Base-by-base conservation (phyloP, 2,888 invertebrate species). In the Papilio elwesi region DNA sequence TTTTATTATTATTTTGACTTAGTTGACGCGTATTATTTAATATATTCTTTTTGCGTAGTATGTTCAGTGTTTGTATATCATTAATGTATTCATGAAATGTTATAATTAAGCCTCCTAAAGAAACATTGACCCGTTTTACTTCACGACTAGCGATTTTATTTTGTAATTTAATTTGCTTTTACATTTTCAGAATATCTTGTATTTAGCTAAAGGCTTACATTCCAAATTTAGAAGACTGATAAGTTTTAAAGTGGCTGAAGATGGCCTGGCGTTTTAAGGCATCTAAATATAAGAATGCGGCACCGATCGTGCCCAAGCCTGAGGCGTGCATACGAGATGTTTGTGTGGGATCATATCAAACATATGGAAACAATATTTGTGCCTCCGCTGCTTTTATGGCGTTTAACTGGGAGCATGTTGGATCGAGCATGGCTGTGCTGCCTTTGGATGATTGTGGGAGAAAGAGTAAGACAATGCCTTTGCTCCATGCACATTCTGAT, bases 251-350 rank as follows among this genome's bases (percentile, higher is more conserved):
- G 86, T 90, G 87, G 85, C 84, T 83, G 81, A 90, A 78, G 80
- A 98, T 98, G 98, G 97, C 98, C 91, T 98, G 98, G 97, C 95
- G 98, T 92, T 99, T 99, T 94, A 98, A 99, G 95, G 98, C 98
- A 87, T 98, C 98, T 76, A 99, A 99, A 92, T 99, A 98, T 93
- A 99, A 99, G 95, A 99, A 99, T 96, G 98, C 99, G 77, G 97
- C 98, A 79, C 98, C 99, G 59, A 98, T 98, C 85, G 97, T 98
- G 84, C 98, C 98, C 53, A 99, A 98, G 88, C 98, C 98, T 74
- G 98, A 99, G 94, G 97, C 97, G 78, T 96, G 97, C 94, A 95
- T 97, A 78, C 95, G 97, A 79, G 98, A 98, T 88, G 96, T 99
- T 80, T 97, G 96, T 82, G 97, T 98, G 74, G 98, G 98, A 47